A percentile compares a stretch with the other conserved stretches of the same genome.
Conservation (phyloP, 2,888 invertebrate species). For the Caenorhabditis sinica region DNA sequence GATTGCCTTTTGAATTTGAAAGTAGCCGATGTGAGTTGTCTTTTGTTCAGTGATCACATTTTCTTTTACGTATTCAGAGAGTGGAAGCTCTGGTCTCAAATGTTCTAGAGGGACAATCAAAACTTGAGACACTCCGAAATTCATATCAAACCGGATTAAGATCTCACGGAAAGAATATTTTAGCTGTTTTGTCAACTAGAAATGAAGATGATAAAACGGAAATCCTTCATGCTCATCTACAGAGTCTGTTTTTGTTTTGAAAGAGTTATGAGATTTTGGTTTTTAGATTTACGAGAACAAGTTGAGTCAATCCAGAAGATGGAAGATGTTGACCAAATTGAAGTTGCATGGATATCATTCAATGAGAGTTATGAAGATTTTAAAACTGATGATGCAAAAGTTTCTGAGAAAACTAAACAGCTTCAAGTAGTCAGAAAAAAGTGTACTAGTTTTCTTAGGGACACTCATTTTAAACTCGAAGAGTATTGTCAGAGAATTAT, state of each 20-base stretch:
- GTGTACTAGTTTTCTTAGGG: slow-evolving; percentile 11
- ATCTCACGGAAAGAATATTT: slow-evolving; percentile 33
- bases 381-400: slow-evolving; percentile 28
- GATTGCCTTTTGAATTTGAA: slow-evolving; percentile 38
- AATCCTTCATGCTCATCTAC: slow-evolving; percentile 29
- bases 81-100: slow-evolving; percentile 54
- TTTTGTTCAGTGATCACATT: neutral
- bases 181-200: neutral
- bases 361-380: slow-evolving; percentile 37
- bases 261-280: neutral
- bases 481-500: slow-evolving; percentile 64
- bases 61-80: slow-evolving; percentile 29
- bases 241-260: slow-evolving; percentile 1
- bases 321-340: slow-evolving; percentile 17
- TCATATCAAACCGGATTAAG: slow-evolving; percentile 49
- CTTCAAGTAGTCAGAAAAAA: slow-evolving; percentile 18
- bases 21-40: slow-evolving; percentile 21
- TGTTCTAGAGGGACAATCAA: slow-evolving; percentile 43
- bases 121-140: slow-evolving; percentile 56
- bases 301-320: slow-evolving; percentile 5
- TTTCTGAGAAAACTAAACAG: slow-evolving; percentile 10
- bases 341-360: slow-evolving; percentile 16
- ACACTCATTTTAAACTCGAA: slow-evolving; percentile 34
- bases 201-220: slow-evolving; percentile 29
- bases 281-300: slow-evolving; percentile 35